These are phyloP conservation scores for Scyliorhinus canicula DNA, from an alignment of 2,797 vertebrate genomes.

Conservation along the genomic window DNA sequence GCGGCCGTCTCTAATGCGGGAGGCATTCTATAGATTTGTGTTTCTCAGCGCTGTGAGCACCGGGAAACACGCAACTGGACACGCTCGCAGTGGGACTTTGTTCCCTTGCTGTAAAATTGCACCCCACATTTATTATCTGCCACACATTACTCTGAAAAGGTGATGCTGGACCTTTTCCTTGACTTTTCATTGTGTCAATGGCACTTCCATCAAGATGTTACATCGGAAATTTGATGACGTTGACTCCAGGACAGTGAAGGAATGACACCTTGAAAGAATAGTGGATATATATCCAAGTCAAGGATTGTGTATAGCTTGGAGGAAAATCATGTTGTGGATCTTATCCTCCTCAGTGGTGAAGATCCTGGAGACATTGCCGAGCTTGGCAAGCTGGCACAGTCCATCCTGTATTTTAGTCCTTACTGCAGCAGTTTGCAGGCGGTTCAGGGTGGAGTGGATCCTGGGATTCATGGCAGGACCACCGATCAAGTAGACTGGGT, in stretches of 20 bases:
- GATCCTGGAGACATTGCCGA: not conserved
- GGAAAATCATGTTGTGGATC: not conserved
- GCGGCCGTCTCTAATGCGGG: too few species aligned
- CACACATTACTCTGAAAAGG: not conserved
- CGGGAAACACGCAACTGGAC: too few species aligned
- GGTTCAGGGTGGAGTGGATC: too few species aligned
- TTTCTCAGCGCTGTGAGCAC: too few species aligned
- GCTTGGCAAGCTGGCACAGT: not conserved
- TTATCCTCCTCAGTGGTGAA: not conserved
- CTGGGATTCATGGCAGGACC: not conserved
- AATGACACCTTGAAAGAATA: not conserved
- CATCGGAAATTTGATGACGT: not conserved
- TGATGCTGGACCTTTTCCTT: not conserved
- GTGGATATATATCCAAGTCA: not conserved
- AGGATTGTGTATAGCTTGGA: not conserved
- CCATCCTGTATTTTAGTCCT: too few species aligned
- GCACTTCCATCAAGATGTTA: not conserved
- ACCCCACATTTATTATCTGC: too few species aligned
- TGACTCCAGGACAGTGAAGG: not conserved
- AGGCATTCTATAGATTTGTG: too few species aligned
- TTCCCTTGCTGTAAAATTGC: too few species aligned
- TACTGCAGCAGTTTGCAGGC: too few species aligned
- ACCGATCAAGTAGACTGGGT: not conserved
- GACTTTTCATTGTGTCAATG: not conserved
- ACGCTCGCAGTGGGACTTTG: too few species aligned